Evolutionary conservation across 2,888 invertebrate genomes (phyloP).

Genomic region (Piscicola geometra): DNA sequence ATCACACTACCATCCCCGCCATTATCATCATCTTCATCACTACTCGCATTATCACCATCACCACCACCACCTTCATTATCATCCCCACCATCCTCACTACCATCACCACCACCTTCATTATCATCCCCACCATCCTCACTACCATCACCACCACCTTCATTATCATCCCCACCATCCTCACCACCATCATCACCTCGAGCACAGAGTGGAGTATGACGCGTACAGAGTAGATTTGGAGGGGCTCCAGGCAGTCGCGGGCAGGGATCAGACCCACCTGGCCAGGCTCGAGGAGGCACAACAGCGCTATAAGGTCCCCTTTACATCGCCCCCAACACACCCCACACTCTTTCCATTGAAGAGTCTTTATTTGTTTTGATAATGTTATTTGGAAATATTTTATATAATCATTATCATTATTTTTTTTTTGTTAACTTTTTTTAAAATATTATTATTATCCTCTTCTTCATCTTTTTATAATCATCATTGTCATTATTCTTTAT

Average conservation of each 20-base stretch:
- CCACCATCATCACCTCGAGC: background rate
- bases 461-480: too few species aligned
- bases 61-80: conserved; percentile 83
- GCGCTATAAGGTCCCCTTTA: conserved; percentile 62
- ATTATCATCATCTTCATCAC: conserved; percentile 92
- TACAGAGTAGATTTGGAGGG: conserved; percentile 89
- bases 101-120: background rate
- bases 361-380: too few species aligned
- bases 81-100: conserved; percentile 72
- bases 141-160: background rate
- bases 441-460: too few species aligned
- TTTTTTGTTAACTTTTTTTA: too few species aligned
- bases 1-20: too few species aligned
- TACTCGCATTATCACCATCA: conserved; percentile 93
- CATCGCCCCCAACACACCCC: too few species aligned
- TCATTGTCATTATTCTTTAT: too few species aligned
- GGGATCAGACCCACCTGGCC: conserved; percentile 47
- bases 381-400: too few species aligned
- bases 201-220: conserved; percentile 89
- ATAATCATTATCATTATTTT: too few species aligned
- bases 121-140: too few species aligned
- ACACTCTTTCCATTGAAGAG: too few species aligned
- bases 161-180: too few species aligned
- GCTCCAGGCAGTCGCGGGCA: conserved; percentile 62
- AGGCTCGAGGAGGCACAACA: conserved; percentile 73